phyloP scores from a whole-genome alignment of 1,140 invertebrate species.

The Eulimnadia texana region DNA sequence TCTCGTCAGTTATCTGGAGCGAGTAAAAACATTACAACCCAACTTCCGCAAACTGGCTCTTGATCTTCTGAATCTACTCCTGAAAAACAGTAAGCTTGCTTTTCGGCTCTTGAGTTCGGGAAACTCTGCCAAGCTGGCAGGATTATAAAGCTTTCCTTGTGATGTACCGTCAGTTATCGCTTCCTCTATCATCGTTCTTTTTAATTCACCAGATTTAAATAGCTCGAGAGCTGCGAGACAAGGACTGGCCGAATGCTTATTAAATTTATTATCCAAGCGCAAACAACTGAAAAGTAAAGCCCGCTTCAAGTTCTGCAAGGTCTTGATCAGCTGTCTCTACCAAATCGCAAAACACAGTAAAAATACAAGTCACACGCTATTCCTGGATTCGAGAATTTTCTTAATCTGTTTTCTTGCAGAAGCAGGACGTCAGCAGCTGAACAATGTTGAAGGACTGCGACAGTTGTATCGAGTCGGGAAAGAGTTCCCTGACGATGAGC shows the following conservation, averaged over 20 bases:
- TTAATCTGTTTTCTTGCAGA: constrained; percentile 1
- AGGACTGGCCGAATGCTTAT: not conserved
- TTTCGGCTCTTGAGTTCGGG: not conserved
- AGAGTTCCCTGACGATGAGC: constrained; percentile 45
- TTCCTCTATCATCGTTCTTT: not conserved
- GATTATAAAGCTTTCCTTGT: not conserved
- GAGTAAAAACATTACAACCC: not conserved
- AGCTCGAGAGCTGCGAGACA: not conserved
- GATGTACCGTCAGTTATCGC: not conserved
- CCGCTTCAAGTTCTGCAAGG: constrained; percentile 11
- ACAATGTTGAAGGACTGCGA: not conserved
- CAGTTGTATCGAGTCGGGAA: constrained; percentile 42
- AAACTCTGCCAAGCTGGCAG: not conserved
- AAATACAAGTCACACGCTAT: not conserved
- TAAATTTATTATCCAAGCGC: not conserved
- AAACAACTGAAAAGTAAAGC: not conserved
- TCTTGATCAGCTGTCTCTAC: constrained; percentile 1
- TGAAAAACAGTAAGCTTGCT: not conserved
- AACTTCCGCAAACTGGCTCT: not conserved
- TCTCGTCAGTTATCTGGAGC: not conserved
- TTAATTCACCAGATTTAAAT: constrained; percentile 1
- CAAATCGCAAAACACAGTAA: constrained; percentile 5
- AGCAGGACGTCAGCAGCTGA: constrained; percentile 1
- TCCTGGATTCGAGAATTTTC: not conserved
- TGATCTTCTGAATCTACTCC: not conserved